Base-by-base conservation (phyloP, 2,888 invertebrate species). In the Acronicta leporina region DNA sequence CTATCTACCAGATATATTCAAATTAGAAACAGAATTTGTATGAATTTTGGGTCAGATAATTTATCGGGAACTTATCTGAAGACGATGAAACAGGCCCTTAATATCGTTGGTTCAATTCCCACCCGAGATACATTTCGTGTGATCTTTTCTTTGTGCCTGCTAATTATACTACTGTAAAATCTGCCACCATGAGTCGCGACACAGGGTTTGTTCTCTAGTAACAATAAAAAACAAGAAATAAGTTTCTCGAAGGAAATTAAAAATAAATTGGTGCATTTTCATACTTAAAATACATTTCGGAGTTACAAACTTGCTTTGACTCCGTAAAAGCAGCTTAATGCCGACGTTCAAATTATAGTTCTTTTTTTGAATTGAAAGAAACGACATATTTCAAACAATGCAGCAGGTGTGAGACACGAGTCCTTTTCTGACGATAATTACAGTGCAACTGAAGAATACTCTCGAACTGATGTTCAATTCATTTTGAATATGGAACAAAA, bases 401-500 rank as follows among this genome's bases (percentile, higher is more conserved):
- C 63, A 68, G 82, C 88, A 88, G 89, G 86, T 91, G 89, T 77
- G 63, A 75, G 75, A 72, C 83, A 83, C 85, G 86, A n/a, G n/a
- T 85, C 82, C 70, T 73, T 66, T 62, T 61, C 63, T 66, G 16
- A 63, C 66, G 48, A 75, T 82, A 88, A 89, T 88, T 87, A 85
- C 75, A 73, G 71, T 64, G 69, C 75, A 63, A 83, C 79, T 84
- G 83, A 70, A 69, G 83, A 70, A 69, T 69, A 58, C 73, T 69
- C 68, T 72, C 60, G 68, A 75, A 72, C 68, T 74, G 79, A 79
- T 77, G 80, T 64, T 64, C 64, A 43, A 44, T 63, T 72, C 38
- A 81, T 84, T 90, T 89, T 85, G 83, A 88, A 90, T 84, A 82
- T 82, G 71, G 85, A 87, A 89, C 80, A 87, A 88, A 90, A 88